Conservation (phyloP, 2,888 invertebrate genomes). For the Lasioglossum villosulum region DNA sequence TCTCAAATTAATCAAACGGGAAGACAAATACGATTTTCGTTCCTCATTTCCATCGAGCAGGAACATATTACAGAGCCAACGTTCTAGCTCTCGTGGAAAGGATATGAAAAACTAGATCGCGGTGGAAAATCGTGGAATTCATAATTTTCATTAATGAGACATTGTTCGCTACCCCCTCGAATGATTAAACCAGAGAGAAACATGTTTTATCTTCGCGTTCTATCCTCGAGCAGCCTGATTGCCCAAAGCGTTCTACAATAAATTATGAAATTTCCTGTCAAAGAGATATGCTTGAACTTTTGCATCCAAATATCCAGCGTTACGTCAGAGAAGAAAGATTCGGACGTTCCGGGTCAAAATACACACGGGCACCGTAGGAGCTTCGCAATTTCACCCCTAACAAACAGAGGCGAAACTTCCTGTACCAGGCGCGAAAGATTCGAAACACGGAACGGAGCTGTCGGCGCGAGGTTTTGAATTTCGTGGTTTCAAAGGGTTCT, state of each 20-base stretch:
- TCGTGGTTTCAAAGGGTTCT: too few relatives aligned
- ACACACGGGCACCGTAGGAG: not conserved
- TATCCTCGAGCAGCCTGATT: not conserved
- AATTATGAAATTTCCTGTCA: not conserved
- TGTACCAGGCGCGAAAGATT: not conserved
- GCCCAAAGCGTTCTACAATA: not conserved
- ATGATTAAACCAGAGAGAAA: not conserved
- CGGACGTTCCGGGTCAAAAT: too few relatives aligned
- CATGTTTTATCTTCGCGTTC: not conserved
- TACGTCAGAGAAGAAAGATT: too few relatives aligned
- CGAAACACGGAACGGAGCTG: not conserved
- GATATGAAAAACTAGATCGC: slow-evolving; percentile 1
- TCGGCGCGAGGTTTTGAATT: not conserved
- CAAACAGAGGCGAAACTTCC: not conserved
- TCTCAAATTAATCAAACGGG: slow-evolving; percentile 1
- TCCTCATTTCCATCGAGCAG: not conserved
- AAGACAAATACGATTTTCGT: slow-evolving; percentile 11
- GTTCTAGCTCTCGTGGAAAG: not conserved
- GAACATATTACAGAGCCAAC: not conserved
- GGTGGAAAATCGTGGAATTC: not conserved
- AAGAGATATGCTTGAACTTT: too few relatives aligned
- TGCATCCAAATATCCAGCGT: not conserved
- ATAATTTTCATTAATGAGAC: not conserved
- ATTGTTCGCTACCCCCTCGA: not conserved
- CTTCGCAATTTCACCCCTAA: not conserved